Conservation (phyloP, 2,888 invertebrate genomes). For the Boloria selene region DNA sequence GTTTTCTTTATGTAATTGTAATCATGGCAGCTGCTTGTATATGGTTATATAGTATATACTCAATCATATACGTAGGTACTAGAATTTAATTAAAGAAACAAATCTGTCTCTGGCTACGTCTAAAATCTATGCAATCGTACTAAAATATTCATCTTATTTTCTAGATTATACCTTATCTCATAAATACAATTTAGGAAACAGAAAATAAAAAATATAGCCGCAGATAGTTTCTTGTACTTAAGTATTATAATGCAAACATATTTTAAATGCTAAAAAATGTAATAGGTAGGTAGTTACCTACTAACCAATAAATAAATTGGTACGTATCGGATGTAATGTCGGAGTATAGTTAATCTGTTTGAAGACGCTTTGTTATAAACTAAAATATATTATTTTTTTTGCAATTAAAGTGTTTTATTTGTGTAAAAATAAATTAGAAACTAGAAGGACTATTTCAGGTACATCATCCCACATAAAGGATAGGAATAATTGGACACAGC, state of each 20-base stretch:
- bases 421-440: too few species aligned
- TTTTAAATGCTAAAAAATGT: slow-evolving; percentile 30
- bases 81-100: not conserved
- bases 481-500: too few species aligned
- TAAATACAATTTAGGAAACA: not conserved
- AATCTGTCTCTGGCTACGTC: not conserved
- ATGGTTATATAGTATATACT: not conserved
- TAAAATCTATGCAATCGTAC: not conserved
- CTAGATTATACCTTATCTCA: not conserved
- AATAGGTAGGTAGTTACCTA: too few species aligned
- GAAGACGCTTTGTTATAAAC: slow-evolving; percentile 70
- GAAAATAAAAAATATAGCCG: not conserved
- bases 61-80: not conserved
- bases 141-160: not conserved
- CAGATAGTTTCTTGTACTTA: not conserved
- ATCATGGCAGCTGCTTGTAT: not conserved
- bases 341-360: slow-evolving; percentile 19
- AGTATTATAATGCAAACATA: slow-evolving; percentile 34
- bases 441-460: too few species aligned
- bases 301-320: slow-evolving; percentile 10
- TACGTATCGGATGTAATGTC: slow-evolving; percentile 15
- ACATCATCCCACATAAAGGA: too few species aligned
- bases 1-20: slow-evolving; percentile 5
- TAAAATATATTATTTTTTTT: slow-evolving; percentile 73
- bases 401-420: slow-evolving; percentile 44